phyloP scores from a whole-genome alignment of 2,797 vertebrate species.

The Gallinago stenura region DNA sequence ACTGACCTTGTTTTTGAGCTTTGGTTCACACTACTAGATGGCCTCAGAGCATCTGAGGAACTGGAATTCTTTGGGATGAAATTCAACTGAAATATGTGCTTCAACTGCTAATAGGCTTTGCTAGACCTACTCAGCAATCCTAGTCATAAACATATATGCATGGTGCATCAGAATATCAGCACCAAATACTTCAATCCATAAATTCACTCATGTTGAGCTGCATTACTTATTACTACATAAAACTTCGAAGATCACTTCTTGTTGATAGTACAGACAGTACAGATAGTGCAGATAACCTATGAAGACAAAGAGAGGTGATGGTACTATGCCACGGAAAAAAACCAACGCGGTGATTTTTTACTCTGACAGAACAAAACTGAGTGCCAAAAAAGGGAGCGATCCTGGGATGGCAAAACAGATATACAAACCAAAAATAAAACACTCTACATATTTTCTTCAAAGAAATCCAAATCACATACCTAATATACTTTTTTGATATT shows the following conservation, averaged over 20 bases:
- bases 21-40: neutral
- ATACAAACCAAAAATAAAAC: neutral
- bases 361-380: neutral
- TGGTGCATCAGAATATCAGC: neutral
- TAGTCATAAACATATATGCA: neutral
- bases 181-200: neutral
- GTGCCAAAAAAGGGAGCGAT: neutral
- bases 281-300: neutral
- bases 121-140: neutral
- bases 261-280: neutral
- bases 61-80: neutral
- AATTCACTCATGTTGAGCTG: neutral
- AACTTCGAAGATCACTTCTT: neutral
- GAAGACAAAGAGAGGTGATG: neutral
- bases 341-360: neutral
- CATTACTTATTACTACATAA: neutral
- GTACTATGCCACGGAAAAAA: neutral
- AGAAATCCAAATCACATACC: fast-evolving
- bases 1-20: neutral
- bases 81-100: neutral
- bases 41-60: neutral
- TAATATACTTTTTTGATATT: neutral
- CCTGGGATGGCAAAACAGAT: neutral
- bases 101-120: neutral
- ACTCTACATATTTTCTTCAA: neutral